Conservation (phyloP, 2,113 vertebrate species). For the Porphyrio hochstetteri region DNA sequence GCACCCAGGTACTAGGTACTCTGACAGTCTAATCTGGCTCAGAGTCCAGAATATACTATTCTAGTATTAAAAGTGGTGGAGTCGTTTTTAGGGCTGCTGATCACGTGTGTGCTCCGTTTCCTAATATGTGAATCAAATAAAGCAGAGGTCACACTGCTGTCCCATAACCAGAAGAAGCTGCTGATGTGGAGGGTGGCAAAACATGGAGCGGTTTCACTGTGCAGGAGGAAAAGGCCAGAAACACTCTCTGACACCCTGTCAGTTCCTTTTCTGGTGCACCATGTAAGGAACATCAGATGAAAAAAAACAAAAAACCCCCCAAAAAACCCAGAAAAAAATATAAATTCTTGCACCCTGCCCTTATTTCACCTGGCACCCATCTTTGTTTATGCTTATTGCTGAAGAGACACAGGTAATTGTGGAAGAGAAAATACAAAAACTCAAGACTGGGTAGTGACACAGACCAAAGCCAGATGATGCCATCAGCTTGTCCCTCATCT, state of each 20-base stretch:
- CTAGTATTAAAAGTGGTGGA: not conserved
- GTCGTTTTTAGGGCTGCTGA: not conserved
- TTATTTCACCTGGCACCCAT: not conserved
- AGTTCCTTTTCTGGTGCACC: not conserved
- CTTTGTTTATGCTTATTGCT: not conserved
- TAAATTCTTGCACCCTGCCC: not conserved
- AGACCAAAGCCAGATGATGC: not conserved
- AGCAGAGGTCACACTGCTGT: not conserved
- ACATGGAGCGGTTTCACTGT: not conserved
- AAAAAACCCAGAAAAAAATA: not conserved
- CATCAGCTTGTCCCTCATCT: not conserved
- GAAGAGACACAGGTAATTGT: not conserved
- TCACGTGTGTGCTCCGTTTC: not conserved
- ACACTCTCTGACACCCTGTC: not conserved
- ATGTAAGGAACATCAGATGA: not conserved
- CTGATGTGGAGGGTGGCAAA: not conserved
- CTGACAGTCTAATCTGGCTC: not conserved
- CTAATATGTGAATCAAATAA: not conserved
- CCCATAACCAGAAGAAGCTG: not conserved
- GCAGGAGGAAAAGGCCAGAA: not conserved
- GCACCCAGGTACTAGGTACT: not conserved
- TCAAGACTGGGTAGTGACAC: not conserved
- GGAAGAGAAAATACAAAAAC: not conserved
- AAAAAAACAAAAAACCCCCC: not conserved
- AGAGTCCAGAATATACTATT: not conserved